Evolutionary conservation across 2,797 vertebrate genomes (phyloP), one percentile per base, ranked within the genome.

Genomic region (Macrochelys suwanniensis): DNA sequence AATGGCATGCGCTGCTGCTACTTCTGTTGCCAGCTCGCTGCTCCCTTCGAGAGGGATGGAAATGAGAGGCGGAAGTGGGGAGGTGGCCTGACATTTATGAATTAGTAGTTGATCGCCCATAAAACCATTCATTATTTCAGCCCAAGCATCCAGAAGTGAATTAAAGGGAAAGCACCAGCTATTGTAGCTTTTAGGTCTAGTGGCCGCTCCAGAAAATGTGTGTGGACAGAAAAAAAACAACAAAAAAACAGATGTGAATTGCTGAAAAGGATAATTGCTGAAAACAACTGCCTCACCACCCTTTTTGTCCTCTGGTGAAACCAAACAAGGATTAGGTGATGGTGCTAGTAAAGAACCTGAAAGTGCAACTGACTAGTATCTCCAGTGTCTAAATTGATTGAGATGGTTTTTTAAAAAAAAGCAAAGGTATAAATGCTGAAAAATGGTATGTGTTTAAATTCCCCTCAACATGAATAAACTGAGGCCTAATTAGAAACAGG

Each of bases 71-170:
- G 95, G 95, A 96, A 92, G 21, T 42, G 68, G 21, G 37, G 21
- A n/a, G 90, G 4, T 42, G 7, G 94, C 78, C 71, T 97, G 96
- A 93, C 88, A 1, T 95, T 97, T 96, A 95, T 96, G 97, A 97
- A 97, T 97, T 95, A 95, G 95, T 95, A 95, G 89, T 54, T 97
- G 97, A 96, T 96, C 95, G 95, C 91, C 95, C 95, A 93, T 97
- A 96, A 97, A 96, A 88, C 89, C 45, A 92, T 96, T 96, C 96
- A 95, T 95, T 97, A 96, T 96, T 96, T 96, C 90, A 97, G 95
- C 88, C 92, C 94, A 91, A 95, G 93, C 89, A 96, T 93, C 96
- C 97, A 95, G 92, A 96, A 96, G 50, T 93, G 76, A 93, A 91
- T 94, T 91, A 96, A 95, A 92, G 49, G 76, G 95, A 37, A 56